Percentiles rank a stretch among this genome's conserved stretches.
Conservation (phyloP, 1,140 invertebrate genomes). For the Drosophila bocki region DNA sequence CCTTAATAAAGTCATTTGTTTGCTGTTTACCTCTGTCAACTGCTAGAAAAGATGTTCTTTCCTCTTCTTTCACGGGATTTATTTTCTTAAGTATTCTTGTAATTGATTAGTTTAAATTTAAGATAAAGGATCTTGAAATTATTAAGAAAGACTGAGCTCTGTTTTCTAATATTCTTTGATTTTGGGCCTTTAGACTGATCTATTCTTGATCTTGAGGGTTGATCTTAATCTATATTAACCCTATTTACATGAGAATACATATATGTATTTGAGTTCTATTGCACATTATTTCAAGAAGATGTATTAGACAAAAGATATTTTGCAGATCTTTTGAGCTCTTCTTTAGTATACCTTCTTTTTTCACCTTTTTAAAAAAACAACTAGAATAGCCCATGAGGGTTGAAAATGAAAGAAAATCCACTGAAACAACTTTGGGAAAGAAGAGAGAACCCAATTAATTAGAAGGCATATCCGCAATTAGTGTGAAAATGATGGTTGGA, state of each 20-base stretch:
- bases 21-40: slow-evolving; percentile 7
- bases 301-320: neutral
- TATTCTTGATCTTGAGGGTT: neutral
- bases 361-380: neutral
- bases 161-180: neutral
- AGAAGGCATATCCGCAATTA: slow-evolving; percentile 76
- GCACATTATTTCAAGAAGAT: neutral
- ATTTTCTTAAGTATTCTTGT: neutral
- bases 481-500: slow-evolving; percentile 69
- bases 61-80: neutral
- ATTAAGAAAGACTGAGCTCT: neutral
- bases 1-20: slow-evolving; percentile 28
- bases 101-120: neutral
- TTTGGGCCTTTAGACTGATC: neutral
- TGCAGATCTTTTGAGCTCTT: slow-evolving; percentile 10
- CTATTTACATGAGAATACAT: neutral
- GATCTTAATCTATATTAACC: neutral
- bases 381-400: slow-evolving; percentile 24
- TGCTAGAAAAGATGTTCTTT: neutral
- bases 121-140: neutral
- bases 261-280: neutral
- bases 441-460: slow-evolving; percentile 67
- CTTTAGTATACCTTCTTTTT: neutral
- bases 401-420: slow-evolving; percentile 28
- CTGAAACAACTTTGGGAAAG: slow-evolving; percentile 13